Percentiles rank a stretch among this genome's conserved stretches.
Conservation (phyloP, 1,140 invertebrate genomes). For the Tetramorium alpestre region DNA sequence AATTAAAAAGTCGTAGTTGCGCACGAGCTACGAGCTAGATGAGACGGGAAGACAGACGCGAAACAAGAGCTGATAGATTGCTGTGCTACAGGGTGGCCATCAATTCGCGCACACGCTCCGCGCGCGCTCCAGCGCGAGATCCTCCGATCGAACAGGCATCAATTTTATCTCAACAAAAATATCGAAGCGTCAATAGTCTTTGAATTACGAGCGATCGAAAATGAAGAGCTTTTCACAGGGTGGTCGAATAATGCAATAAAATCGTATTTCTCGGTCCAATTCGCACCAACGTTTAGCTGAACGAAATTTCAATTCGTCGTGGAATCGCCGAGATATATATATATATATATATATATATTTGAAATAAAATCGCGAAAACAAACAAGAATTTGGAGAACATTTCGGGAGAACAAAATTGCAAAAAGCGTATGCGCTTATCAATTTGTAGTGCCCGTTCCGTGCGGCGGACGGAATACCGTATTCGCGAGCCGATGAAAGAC, state of each 20-base stretch:
- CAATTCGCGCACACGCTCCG: slow-evolving; percentile 23
- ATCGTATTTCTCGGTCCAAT: background rate
- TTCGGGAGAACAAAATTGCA: background rate
- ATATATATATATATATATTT: background rate
- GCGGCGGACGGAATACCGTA: background rate
- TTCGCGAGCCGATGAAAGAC: slow-evolving; percentile 8
- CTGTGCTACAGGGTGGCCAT: slow-evolving; percentile 32
- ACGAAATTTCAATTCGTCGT: background rate
- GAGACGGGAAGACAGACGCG: slow-evolving; percentile 34
- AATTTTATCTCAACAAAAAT: slow-evolving; percentile 36
- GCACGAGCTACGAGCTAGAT: slow-evolving; percentile 34
- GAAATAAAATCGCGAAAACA: background rate
- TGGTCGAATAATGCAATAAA: slow-evolving; percentile 14
- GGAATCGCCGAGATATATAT: background rate
- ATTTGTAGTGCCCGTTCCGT: background rate
- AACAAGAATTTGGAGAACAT: background rate
- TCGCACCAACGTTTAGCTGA: background rate
- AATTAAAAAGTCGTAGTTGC: slow-evolving; percentile 55
- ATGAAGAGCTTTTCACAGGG: background rate
- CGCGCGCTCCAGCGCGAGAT: background rate
- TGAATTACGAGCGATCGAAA: slow-evolving; percentile 23
- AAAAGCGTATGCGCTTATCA: background rate
- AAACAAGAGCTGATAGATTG: slow-evolving; percentile 52
- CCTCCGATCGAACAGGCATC: background rate
- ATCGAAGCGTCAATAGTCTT: slow-evolving; percentile 25